Evolutionary conservation across 2,113 vertebrate genomes (phyloP).

Genomic region (Pelodiscus sinensis): DNA sequence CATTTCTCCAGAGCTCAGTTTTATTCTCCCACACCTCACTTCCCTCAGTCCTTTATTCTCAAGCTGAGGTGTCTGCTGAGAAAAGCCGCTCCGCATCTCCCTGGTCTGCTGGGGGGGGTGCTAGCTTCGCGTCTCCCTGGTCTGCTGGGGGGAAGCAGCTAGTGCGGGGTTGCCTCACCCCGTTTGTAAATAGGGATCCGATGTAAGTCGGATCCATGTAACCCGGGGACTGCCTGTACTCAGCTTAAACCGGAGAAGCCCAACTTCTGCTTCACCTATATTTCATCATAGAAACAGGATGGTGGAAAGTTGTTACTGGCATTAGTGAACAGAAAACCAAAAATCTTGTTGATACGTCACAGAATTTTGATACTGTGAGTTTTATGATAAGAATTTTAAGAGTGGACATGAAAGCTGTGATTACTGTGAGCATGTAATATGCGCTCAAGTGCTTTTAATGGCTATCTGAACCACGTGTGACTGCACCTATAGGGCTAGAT

Average conservation of each 20-base stretch:
- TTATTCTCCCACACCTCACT: too few relatives aligned
- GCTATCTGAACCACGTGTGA: neutral
- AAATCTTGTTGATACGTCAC: neutral
- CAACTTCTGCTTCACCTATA: neutral
- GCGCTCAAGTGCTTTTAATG: neutral
- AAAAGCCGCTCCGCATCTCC: too few relatives aligned
- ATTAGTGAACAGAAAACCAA: neutral
- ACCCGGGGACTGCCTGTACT: too few relatives aligned
- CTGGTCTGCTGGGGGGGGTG: too few relatives aligned
- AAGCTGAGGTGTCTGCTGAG: too few relatives aligned
- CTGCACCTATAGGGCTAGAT: neutral
- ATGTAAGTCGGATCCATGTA: too few relatives aligned
- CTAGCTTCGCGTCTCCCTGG: too few relatives aligned
- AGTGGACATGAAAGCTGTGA: neutral
- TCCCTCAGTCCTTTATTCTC: too few relatives aligned
- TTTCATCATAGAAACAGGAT: neutral
- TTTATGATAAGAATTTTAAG: neutral
- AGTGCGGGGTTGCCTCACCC: too few relatives aligned
- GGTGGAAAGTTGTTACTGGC: neutral
- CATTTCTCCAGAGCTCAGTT: too few relatives aligned
- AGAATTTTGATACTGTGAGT: neutral
- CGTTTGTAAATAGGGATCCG: too few relatives aligned
- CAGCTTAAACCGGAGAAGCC: neutral
- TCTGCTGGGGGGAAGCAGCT: too few relatives aligned
- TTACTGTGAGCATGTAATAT: neutral